These are phyloP conservation scores for Macrotis lagotis DNA, from an alignment of 2,113 vertebrate genomes.

Conservation along the genomic window DNA sequence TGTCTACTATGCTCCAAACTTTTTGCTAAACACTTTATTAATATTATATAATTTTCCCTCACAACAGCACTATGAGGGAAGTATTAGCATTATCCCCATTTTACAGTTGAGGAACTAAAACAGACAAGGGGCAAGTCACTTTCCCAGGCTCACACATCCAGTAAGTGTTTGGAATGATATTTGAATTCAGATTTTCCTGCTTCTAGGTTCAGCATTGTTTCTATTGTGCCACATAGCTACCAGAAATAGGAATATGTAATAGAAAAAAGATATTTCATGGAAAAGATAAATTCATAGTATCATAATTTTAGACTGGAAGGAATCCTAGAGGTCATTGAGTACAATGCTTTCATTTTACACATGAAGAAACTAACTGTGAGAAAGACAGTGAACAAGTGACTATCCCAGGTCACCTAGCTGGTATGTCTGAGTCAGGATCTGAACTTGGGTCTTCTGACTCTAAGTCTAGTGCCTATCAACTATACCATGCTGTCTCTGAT, in stretches of 20 bases:
- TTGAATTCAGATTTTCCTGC: background rate
- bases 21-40: background rate
- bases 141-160: background rate
- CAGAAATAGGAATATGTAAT: background rate
- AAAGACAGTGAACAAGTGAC: background rate
- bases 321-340: background rate
- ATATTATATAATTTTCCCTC: background rate
- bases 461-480: background rate
- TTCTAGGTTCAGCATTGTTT: background rate
- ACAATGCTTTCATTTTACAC: background rate
- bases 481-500: background rate
- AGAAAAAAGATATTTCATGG: background rate
- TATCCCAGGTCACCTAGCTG: background rate
- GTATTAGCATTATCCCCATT: background rate
- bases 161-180: background rate
- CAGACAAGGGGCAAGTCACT: background rate
- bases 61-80: background rate
- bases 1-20: background rate
- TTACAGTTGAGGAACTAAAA: background rate
- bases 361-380: background rate
- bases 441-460: background rate
- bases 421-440: background rate
- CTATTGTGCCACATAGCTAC: background rate
- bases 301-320: background rate
- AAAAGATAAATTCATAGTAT: background rate